Conservation (phyloP, 2,888 invertebrate species). For the Tinea pellionella region DNA sequence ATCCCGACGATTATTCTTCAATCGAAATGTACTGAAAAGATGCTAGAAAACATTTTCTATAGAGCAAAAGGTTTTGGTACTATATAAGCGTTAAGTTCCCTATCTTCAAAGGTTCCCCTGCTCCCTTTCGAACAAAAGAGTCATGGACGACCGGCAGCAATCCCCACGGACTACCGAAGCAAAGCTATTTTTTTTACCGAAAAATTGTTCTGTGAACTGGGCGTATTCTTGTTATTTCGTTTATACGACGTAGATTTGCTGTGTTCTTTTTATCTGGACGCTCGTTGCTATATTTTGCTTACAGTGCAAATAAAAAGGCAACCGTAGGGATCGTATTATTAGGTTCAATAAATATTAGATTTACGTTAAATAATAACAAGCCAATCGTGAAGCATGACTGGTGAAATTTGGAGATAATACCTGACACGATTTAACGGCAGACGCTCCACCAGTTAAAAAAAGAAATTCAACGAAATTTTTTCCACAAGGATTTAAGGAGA, state of each 20-base stretch:
- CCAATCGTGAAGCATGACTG: background rate
- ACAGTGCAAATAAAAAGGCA: no score
- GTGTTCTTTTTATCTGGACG: no score
- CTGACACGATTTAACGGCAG: background rate
- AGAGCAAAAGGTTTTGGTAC: no score
- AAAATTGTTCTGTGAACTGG: background rate
- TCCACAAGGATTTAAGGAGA: background rate
- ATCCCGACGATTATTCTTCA: no score
- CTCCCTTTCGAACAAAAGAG: background rate
- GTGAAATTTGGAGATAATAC: background rate
- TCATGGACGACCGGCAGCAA: background rate
- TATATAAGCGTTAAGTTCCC: background rate
- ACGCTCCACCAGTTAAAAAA: background rate
- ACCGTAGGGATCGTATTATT: background rate
- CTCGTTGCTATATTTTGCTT: no score
- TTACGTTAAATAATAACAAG: background rate
- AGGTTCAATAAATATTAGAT: background rate
- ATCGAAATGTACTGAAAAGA: no score
- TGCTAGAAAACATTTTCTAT: no score
- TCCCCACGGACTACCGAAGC: background rate
- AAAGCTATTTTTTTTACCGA: conserved; percentile 2
- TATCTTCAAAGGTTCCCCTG: conserved; percentile 2
- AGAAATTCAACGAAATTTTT: background rate
- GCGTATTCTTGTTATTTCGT: background rate
- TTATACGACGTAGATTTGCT: background rate